Base-by-base conservation (phyloP, 2,888 invertebrate species). In the Pyrochroa serraticornis region DNA sequence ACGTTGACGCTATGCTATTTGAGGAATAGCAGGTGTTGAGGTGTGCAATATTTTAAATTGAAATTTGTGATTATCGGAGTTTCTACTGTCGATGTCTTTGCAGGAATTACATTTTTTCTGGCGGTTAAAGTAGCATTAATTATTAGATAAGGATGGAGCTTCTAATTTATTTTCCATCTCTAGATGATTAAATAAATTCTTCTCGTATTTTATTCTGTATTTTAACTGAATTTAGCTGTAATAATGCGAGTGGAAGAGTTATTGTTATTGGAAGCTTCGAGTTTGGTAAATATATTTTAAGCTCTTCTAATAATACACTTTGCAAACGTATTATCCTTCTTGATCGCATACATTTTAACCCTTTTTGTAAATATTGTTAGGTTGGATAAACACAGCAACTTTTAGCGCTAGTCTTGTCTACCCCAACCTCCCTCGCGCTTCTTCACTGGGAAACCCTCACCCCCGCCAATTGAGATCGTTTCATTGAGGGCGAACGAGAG, bases 401-500 rank as follows among this genome's bases (percentile, higher is more conserved):
- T 39, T 56, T 56, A 59, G 8, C 50, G 62, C 55, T 45, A 49
- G 41, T 36, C 38, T 37, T 36, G 41, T 48, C 47, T 36, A 43
- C 44, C 55, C 54, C 58, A 60, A 45, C 45, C 55, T 3, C 22
- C 5, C 22, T 22, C 60, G 56, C 44, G 49, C 56, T 51, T 57
- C 60, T 58, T 58, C 50, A 64, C 48, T 63, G 53, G 54, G 54
- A 39, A 49, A 44, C 30, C 9, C 55, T 30, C 50, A 65, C 62
- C 51, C 59, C 57, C 63, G 62, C 64, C 72, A 71, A 74, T 73
- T 67, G 69, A 69, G 67, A 68, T 67, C 67, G 68, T 71, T 72
- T 72, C 71, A 75, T 74, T 72, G 72, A 70, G 74, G 72, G 71
- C 53, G 70, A 74, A 73, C 70, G 72, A 71, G 70, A 70, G 71